Evolutionary conservation across 1,140 invertebrate genomes (phyloP).

Genomic region (Plodia interpunctella): DNA sequence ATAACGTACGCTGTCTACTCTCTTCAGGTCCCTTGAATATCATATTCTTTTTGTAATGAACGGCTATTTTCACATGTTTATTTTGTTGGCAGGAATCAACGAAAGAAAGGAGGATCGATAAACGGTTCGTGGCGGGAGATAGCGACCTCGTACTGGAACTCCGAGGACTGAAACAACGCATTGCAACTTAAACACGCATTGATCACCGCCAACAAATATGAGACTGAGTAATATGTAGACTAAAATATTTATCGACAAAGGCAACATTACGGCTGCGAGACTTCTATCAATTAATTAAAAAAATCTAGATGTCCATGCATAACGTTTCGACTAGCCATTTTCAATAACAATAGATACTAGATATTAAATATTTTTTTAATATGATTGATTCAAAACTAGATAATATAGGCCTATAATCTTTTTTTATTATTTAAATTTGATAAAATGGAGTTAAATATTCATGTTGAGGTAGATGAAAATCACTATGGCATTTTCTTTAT

Average conservation of each 20-base stretch:
- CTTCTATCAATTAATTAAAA: slow-evolving; percentile 54
- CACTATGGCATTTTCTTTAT: too few relatives aligned
- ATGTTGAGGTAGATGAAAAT: too few relatives aligned
- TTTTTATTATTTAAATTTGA: too few relatives aligned
- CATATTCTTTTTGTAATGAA: background rate
- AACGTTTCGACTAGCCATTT: background rate
- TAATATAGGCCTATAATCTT: too few relatives aligned
- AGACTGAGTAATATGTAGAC: slow-evolving; percentile 74
- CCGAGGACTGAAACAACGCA: slow-evolving; percentile 78
- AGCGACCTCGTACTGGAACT: slow-evolving; percentile 78
- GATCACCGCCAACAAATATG: slow-evolving; percentile 66
- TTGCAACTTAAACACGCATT: slow-evolving; percentile 60
- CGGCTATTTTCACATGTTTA: background rate
- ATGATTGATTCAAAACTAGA: background rate
- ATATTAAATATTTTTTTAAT: background rate
- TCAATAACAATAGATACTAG: background rate
- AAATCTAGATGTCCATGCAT: slow-evolving; percentile 26
- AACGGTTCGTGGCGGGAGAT: slow-evolving; percentile 78
- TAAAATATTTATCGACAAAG: slow-evolving; percentile 54
- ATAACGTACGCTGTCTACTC: slow-evolving; percentile 15
- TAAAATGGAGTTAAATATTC: too few relatives aligned
- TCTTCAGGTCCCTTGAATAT: background rate
- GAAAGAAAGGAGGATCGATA: slow-evolving; percentile 69
- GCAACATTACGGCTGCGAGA: slow-evolving; percentile 41
- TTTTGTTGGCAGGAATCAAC: slow-evolving; percentile 43